Base-by-base conservation (phyloP, 1,140 invertebrate genomes). In the Grapholita molesta region DNA sequence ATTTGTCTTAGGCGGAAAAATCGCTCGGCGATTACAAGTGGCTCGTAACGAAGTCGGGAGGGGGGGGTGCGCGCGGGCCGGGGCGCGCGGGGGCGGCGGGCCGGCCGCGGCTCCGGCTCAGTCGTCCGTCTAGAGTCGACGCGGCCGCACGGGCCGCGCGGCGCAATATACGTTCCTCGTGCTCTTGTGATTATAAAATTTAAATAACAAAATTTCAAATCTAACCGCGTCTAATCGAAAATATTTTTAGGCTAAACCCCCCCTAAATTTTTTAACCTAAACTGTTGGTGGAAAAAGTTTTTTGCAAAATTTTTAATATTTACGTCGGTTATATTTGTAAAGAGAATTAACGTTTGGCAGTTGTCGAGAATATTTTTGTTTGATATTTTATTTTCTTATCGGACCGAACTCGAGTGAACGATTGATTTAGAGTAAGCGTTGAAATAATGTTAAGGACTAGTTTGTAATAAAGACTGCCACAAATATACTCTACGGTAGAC, bases 1-100 rank as follows among this genome's bases (percentile, higher is more conserved):
- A 91, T 91, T 91, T 88, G 88, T 91, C 88, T 91, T 88, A 89
- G 87, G 87, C 84, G 88, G 87, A 90, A 90, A 90, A 90, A 90
- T 90, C 86, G 86, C 83, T 82, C 83, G 87, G 85, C 83, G 86
- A 90, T 89, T 88, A 90, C 88, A 90, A 90, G 88, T 90, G 86
- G 86, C 85, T 89, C 86, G 85, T 90, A 90, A 90, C 88, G 88
- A 90, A 90, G 88, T 89, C 86, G 85, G 82, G 69, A 78, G 77
- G 76, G 76, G 80, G 74, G 77, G 75, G 72, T 38, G 68, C 64
- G 74, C 71, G 70, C 35, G 74, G 70, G 38, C 72, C 64, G 70
- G 70, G 74, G 71, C 52, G 69, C 48, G 70, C 48, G 76, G 70
- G 80, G 77, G 76, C 73, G 77, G 81, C 48, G 78, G 80, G 75